Percentiles rank a stretch among this genome's conserved stretches.
Evolutionary conservation across 2,797 vertebrate genomes (phyloP).

Genomic region (Lophotriccus pileatus): DNA sequence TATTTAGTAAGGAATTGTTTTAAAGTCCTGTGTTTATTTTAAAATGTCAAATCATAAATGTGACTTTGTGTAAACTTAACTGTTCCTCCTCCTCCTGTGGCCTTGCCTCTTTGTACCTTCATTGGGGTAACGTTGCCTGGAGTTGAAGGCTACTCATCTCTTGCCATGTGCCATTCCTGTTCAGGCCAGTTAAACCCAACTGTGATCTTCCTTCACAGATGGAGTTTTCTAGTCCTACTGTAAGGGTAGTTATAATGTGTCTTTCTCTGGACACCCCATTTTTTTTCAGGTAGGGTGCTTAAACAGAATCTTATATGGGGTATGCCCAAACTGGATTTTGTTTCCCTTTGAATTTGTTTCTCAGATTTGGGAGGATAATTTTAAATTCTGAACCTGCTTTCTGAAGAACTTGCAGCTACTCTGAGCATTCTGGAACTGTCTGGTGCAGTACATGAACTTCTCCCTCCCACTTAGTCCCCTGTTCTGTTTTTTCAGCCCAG

Average conservation of each 20-base stretch:
- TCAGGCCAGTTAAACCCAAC: background rate
- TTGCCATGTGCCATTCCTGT: background rate
- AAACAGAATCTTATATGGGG: background rate
- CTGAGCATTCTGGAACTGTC: background rate
- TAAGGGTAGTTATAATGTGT: rapidly evolving
- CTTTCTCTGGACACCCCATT: rapidly evolving
- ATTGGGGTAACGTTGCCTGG: rapidly evolving
- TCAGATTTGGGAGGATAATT: background rate
- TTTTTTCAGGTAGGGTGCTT: background rate
- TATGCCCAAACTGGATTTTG: background rate
- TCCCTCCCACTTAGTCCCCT: background rate
- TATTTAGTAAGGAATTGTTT: background rate
- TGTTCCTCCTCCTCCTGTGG: background rate
- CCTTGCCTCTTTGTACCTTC: background rate
- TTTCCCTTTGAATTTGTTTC: background rate
- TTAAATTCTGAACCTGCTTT: background rate
- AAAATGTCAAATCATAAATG: background rate
- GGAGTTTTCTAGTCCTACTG: background rate
- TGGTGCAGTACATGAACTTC: background rate
- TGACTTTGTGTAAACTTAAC: background rate
- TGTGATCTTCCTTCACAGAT: rapidly evolving
- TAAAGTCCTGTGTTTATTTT: background rate
- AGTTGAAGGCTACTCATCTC: background rate
- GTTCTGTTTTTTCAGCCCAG: background rate
- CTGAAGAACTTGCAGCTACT: background rate